phyloP scores from a whole-genome alignment of 2,797 vertebrate genomes.

The Muscicapa comitata region DNA sequence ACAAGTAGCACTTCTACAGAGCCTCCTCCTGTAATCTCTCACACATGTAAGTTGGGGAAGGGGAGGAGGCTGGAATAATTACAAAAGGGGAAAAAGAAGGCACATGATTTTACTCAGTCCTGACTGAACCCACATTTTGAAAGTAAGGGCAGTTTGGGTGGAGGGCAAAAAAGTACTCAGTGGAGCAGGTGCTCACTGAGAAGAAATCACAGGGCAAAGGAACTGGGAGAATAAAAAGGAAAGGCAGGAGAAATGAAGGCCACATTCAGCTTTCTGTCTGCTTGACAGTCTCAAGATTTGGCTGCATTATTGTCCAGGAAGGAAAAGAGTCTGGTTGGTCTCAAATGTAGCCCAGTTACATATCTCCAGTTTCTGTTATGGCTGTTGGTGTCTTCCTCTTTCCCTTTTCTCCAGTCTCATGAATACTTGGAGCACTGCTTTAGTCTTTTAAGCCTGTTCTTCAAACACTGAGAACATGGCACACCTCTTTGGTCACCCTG shows the following conservation, averaged over 20 bases:
- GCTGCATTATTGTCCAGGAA: constrained; percentile 76
- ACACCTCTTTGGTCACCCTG: constrained; percentile 54
- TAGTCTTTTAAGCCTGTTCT: constrained; percentile 42
- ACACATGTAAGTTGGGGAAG: background rate
- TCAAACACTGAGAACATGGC: constrained; percentile 33
- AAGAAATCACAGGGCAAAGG: constrained; percentile 47
- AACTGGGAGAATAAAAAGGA: constrained; percentile 64
- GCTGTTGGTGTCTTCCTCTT: constrained; percentile 74
- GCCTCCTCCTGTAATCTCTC: constrained; percentile 19
- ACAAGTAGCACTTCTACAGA: constrained; percentile 55
- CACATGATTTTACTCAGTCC: constrained; percentile 79
- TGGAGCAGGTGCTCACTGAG: constrained; percentile 28
- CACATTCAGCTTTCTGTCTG: constrained; percentile 77
- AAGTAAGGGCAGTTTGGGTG: constrained; percentile 67
- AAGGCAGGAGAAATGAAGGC: constrained; percentile 70
- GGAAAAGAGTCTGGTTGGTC: constrained; percentile 72
- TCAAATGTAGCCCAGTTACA: constrained; percentile 77
- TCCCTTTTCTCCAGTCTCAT: constrained; percentile 72
- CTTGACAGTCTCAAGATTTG: constrained; percentile 75
- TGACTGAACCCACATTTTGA: constrained; percentile 69
- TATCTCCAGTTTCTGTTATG: constrained; percentile 81
- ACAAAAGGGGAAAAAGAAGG: constrained; percentile 77
- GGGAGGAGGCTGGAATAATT: constrained; percentile 62
- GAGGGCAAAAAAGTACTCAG: constrained; percentile 58
- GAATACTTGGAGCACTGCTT: constrained; percentile 64